Percentiles rank a stretch among this genome's conserved stretches.
Evolutionary conservation across 2,888 invertebrate genomes (phyloP).

Genomic region (Drosophila planitibia): DNA sequence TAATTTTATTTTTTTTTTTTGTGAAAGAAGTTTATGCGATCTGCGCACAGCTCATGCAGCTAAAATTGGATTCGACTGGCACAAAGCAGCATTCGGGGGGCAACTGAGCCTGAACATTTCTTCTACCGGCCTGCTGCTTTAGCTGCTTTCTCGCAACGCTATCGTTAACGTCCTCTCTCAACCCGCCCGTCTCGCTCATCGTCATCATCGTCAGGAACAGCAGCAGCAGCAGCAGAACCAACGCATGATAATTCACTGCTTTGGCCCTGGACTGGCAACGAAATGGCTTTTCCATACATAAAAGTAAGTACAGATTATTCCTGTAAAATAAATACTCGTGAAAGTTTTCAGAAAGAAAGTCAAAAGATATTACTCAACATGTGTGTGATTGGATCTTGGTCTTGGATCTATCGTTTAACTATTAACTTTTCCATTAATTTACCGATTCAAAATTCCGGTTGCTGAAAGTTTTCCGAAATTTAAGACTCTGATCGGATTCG

Average conservation of each 20-base stretch:
- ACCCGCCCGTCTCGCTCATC: slow-evolving; percentile 3
- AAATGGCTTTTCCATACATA: slow-evolving; percentile 78
- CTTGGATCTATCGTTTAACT: background rate
- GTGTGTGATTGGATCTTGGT: background rate
- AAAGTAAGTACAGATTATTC: slow-evolving; percentile 55
- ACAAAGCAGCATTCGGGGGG: slow-evolving; percentile 52
- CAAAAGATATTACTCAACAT: slow-evolving; percentile 4
- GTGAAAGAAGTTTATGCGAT: slow-evolving; percentile 55
- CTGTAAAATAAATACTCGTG: slow-evolving; percentile 19
- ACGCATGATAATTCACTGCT: slow-evolving; percentile 69
- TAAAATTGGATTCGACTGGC: slow-evolving; percentile 75
- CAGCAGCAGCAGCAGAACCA: slow-evolving; percentile 23
- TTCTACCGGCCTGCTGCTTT: slow-evolving; percentile 21
- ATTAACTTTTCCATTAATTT: background rate
- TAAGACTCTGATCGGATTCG: background rate
- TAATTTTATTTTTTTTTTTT: slow-evolving; percentile 3
- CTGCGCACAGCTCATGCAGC: slow-evolving; percentile 60
- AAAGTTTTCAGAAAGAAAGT: slow-evolving; percentile 1
- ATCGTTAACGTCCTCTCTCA: slow-evolving; percentile 10
- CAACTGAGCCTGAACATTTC: slow-evolving; percentile 57
- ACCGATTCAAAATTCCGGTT: background rate
- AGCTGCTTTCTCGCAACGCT: slow-evolving; percentile 20
- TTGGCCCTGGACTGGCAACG: slow-evolving; percentile 74
- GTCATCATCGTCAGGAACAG: slow-evolving; percentile 27
- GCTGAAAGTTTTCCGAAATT: background rate